These are phyloP conservation scores for Platalea minor DNA, from an alignment of 2,797 vertebrate species.

Conservation along the genomic window DNA sequence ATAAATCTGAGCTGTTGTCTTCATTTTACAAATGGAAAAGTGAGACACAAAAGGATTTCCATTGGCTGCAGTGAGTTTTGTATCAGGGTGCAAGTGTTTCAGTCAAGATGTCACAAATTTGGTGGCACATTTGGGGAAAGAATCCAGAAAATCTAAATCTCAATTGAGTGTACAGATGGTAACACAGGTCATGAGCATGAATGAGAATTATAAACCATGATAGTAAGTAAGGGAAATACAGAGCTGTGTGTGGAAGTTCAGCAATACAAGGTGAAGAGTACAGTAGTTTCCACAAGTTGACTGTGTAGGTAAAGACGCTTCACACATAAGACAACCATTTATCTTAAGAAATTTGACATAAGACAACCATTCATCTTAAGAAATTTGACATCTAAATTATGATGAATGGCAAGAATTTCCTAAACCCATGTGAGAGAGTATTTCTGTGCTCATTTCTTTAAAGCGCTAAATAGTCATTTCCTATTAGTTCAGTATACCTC, in stretches of 20 bases:
- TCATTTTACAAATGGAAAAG: background rate
- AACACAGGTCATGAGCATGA: background rate
- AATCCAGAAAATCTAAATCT: background rate
- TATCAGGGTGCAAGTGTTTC: background rate
- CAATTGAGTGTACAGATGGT: background rate
- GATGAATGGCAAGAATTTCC: background rate
- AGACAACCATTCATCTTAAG: conserved; percentile 21
- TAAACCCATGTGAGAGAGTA: background rate
- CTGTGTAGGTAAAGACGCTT: background rate
- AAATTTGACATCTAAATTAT: background rate
- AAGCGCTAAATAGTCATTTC: background rate
- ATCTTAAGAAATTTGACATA: background rate
- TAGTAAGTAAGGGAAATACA: background rate
- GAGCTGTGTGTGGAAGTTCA: background rate
- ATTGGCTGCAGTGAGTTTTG: background rate
- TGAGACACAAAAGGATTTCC: background rate
- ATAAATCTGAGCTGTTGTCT: background rate
- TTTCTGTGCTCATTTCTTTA: background rate
- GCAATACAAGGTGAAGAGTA: background rate
- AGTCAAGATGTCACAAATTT: background rate
- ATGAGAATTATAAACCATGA: background rate
- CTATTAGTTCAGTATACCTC: background rate
- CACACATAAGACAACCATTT: conserved; percentile 9
- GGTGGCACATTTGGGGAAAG: background rate
- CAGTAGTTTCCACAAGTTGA: background rate